Conservation (phyloP, 1,140 invertebrate genomes). For the Teleogryllus occipitalis region DNA sequence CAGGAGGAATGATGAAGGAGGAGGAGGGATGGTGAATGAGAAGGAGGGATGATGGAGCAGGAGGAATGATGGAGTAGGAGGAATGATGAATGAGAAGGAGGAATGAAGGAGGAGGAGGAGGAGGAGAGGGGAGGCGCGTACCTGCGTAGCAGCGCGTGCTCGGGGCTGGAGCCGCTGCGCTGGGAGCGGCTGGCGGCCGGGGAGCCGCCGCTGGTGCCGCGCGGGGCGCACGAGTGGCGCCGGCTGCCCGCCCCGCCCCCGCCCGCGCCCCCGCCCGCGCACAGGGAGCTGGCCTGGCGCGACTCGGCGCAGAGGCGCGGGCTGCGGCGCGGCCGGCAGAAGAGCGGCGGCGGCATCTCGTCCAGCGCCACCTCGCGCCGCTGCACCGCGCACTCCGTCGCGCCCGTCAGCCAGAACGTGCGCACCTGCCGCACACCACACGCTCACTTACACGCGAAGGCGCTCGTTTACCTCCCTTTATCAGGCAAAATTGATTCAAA, state of each 20-base stretch:
- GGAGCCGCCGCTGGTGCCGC: conserved; percentile 33
- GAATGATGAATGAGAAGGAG: too few relatives aligned
- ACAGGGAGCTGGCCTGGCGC: conserved; percentile 45
- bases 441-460: too few relatives aligned
- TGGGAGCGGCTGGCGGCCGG: conserved; percentile 24
- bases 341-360: conserved; percentile 49
- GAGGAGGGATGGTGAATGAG: too few relatives aligned
- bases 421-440: conserved; percentile 34
- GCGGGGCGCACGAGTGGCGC: conserved; percentile 45
- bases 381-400: conserved; percentile 71
- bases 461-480: too few relatives aligned
- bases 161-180: conserved; percentile 7
- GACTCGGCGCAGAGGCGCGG: conserved; percentile 64
- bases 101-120: too few relatives aligned
- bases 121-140: too few relatives aligned
- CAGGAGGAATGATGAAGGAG: too few relatives aligned
- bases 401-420: conserved; percentile 86
- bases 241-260: conserved; percentile 42
- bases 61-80: too few relatives aligned
- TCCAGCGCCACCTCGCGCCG: conserved; percentile 50
- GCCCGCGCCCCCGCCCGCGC: too few relatives aligned
- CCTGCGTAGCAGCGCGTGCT: too few relatives aligned
- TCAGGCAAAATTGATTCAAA: too few relatives aligned
- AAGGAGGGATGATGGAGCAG: too few relatives aligned
- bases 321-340: conserved; percentile 66